Evolutionary conservation across 2,113 vertebrate genomes (phyloP).

Genomic region (Catharus bicknelli): DNA sequence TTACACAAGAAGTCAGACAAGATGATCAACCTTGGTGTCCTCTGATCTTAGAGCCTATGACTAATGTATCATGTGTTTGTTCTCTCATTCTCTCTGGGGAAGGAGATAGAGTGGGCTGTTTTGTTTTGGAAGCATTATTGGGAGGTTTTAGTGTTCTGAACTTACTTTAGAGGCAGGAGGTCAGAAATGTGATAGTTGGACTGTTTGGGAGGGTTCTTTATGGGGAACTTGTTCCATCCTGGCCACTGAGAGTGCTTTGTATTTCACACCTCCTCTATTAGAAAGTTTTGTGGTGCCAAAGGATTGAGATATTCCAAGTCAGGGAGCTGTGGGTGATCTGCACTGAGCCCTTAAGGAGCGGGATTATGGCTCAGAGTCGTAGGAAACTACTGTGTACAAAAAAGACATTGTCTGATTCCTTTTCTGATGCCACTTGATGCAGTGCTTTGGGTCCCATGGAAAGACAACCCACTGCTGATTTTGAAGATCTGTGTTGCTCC

Average conservation of each 20-base stretch:
- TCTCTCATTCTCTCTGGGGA: slow-evolving; percentile 44
- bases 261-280: not conserved
- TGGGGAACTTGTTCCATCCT: not conserved
- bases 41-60: slow-evolving; percentile 42
- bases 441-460: accelerated
- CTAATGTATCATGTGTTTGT: slow-evolving; percentile 45
- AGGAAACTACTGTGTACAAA: not conserved
- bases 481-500: not conserved
- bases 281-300: not conserved
- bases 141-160: not conserved
- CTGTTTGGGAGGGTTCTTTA: not conserved
- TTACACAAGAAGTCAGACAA: slow-evolving; percentile 47
- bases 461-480: not conserved
- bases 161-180: not conserved
- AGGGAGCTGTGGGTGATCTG: not conserved
- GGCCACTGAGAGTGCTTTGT: not conserved
- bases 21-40: not conserved
- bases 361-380: not conserved
- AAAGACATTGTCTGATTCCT: not conserved
- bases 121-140: slow-evolving; percentile 19
- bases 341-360: not conserved
- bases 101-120: slow-evolving; percentile 1
- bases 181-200: not conserved
- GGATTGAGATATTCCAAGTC: not conserved
- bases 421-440: not conserved